Base-by-base conservation (phyloP, 2,888 invertebrate species). In the Vannuccia rotundouncinata region DNA sequence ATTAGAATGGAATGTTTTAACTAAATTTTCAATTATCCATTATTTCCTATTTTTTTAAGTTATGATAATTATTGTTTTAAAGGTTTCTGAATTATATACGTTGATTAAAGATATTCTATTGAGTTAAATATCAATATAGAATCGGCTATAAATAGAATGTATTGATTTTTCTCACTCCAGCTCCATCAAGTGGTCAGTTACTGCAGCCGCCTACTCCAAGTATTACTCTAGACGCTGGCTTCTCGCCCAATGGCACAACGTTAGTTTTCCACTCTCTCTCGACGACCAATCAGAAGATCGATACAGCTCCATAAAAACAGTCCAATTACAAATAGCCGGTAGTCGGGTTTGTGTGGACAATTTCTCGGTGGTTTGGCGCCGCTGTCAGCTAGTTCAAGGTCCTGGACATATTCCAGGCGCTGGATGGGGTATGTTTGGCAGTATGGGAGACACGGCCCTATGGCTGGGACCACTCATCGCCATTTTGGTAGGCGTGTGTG, bases 161-260 rank as follows among this genome's bases (percentile, higher is more conserved):
- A n/a, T n/a, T n/a, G n/a, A n/a, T n/a, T n/a, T n/a, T n/a, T n/a
- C n/a, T n/a, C n/a, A n/a, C n/a, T 66, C 66, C 66, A 66, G 66
- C 10, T 66, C 66, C 22, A 22, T 2, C 66, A 66, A 66, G 25
- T 66, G 66, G 66, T 66, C 66, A 27, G 66, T 66, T 17, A 22
- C 10, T 2, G 66, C 66, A 22, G 66, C 13, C 66, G 66, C 66
- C 66, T 66, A 66, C 66, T 66, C 66, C 66, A 5, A 66, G 25
- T 66, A 66, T 22, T 66, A 66, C 25, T 66, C 66, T 5, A 17
- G 66, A 2, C 66, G 66, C 2, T 66, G 66, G 66, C 66, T 66
- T 27, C 66, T 66, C 25, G 66, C 66, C 5, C 66, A 66, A 22
- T 66, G 66, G 66, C 66, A 66, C 66, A 66, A 66, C 66, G 66